Percentiles rank a stretch among this genome's conserved stretches.
phyloP scores from a whole-genome alignment of 1,140 invertebrate genomes.

The Ptiloglossa arizonensis region DNA sequence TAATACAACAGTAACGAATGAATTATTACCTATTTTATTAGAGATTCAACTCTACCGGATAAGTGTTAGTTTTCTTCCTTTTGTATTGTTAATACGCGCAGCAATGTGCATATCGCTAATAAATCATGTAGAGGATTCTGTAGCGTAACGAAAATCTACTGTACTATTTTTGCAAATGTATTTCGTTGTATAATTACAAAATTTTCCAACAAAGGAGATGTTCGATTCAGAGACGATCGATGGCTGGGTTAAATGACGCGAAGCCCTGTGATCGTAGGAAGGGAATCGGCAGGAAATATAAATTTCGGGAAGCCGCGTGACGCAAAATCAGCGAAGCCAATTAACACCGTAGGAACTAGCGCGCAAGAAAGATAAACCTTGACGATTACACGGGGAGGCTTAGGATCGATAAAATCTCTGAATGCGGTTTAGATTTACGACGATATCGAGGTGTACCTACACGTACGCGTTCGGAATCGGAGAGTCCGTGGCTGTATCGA shows the following conservation, averaged over 20 bases:
- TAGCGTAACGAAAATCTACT: too few species aligned
- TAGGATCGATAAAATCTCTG: constrained; percentile 29
- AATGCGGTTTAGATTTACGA: constrained; percentile 22
- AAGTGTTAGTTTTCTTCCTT: too few species aligned
- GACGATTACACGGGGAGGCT: neutral
- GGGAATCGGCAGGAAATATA: constrained; percentile 34
- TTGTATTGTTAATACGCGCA: too few species aligned
- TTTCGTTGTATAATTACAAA: too few species aligned
- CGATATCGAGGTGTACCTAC: constrained; percentile 20
- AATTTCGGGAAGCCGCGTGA: constrained; percentile 3
- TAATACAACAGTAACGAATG: too few species aligned
- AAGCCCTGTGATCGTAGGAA: neutral
- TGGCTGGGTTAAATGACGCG: neutral
- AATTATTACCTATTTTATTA: too few species aligned
- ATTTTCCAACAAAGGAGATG: too few species aligned
- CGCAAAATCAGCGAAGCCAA: neutral
- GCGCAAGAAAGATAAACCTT: neutral
- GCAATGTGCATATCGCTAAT: too few species aligned
- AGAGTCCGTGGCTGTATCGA: constrained; percentile 17
- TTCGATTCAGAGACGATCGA: too few species aligned
- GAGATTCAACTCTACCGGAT: too few species aligned
- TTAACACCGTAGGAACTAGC: constrained; percentile 5
- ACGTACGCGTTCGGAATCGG: neutral
- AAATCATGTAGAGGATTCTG: too few species aligned
- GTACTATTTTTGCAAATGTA: too few species aligned